Base-by-base conservation (phyloP, 2,888 invertebrate species). In the Vesta saturnalis region DNA sequence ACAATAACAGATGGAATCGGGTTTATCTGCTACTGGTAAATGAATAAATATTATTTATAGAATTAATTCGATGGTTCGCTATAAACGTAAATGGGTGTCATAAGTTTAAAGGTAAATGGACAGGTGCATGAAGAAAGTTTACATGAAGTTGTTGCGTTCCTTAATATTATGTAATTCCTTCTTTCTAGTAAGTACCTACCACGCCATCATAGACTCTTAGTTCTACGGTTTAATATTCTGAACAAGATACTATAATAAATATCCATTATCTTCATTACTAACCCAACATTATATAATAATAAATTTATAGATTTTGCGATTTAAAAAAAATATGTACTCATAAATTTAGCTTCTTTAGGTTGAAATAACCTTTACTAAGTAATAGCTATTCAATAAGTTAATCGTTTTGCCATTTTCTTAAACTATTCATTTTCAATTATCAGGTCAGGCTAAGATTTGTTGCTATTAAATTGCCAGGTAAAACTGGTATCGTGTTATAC, bases 101-200 rank as follows among this genome's bases (percentile, higher is more conserved):
- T 55, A 55, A 66, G 62, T 67, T 62, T 62, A 67, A 67, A 67
- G 54, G 63, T 59, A 59, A 59, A 39, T 43, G 52, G 63, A 65
- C 69, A 69, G 69, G 69, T 69, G 69, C 62, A 69, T 46, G 68
- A 52, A 59, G 59, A 68, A 68, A 39, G 39, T 39, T 39, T 39
- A n/a, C 39, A 8, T 39, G 68, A 30, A 22, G 57, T 35, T 16
- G 46, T 57, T 60, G 18, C 49, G 61, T 35, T 67, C 61, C 61
- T 49, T 61, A 67, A 63, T 67, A 67, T 63, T 63, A 67, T 63
- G 63, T 60, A 67, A 67, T 56, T 61, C 19, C 22, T 58, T 58
- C 43, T 66, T 57, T 62, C 47, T 52, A 46, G 35, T 58, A 39
- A 61, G 19, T 30, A 61, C n/a, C n/a, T n/a, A n/a, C 61, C 61